Evolutionary conservation across 2,797 vertebrate species (phyloP), one percentile per base, ranked within the genome.

Genomic region (Darevskia nairensis): DNA sequence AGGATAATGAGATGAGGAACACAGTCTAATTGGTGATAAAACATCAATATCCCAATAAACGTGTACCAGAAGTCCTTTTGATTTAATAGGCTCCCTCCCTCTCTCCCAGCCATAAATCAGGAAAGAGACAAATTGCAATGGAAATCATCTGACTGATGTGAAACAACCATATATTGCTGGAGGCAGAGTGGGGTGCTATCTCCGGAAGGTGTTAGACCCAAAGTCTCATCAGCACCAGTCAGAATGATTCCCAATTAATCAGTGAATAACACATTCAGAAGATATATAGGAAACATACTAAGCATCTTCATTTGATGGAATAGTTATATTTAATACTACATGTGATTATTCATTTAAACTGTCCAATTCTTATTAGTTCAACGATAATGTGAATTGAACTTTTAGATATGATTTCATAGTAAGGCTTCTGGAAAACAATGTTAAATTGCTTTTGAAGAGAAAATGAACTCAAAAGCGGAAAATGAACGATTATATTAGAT

Each of bases 11-110:
- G 88, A 95, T 94, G 94, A 96, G 82, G 86, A 92, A 91, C 89
- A 66, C 81, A 88, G 89, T 89, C 89, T 96, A 96, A 96, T 94
- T 95, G 90, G 90, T 96, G 92, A 95, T 96, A 94, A 97, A 95
- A 96, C 94, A 85, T 95, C 96, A 95, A 95, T 97, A 96, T 94
- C 90, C 88, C 95, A 92, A 92, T 95, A 94, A 93, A 88, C 55
- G 25, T 88, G 95, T 84, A 86, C 92, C 89, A 91, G 82, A 64
- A 95, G 90, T 90, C 89, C 91, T 94, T 94, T 95, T 93, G 88
- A 94, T 89, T 94, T 96, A 94, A 96, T 95, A 95, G 86, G 78
- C 82, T 84, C 88, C 91, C 87, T 93, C 93, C 81, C 80, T 85
- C 89, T 89, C 86, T 93, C 93, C 93, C 93, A 91, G 94, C 86